These are phyloP conservation scores for Limnephilus rhombicus DNA, from an alignment of 2,888 invertebrate species.

Conservation along the genomic window DNA sequence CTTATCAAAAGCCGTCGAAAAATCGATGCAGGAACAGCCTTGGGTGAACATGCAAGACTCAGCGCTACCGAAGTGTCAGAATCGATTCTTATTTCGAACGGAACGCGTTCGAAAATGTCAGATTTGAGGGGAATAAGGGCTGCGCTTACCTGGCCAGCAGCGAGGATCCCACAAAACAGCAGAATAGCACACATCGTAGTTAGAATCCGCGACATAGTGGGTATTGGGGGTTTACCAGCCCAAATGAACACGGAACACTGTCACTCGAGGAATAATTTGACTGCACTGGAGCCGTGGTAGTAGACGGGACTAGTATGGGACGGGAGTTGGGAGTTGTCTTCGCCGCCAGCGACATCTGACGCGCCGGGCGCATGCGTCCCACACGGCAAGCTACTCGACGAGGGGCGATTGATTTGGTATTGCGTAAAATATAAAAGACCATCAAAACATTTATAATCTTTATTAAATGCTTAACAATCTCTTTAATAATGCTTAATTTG, in stretches of 20 bases:
- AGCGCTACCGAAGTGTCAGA: slow-evolving; percentile 56
- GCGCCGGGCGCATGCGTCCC: slow-evolving; percentile 57
- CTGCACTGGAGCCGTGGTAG: slow-evolving; percentile 61
- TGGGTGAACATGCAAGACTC: slow-evolving; percentile 54
- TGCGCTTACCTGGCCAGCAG: slow-evolving; percentile 78
- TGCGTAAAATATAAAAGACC: slow-evolving; percentile 50
- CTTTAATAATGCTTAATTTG: slow-evolving; percentile 23
- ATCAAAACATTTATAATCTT: slow-evolving; percentile 26
- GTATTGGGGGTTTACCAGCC: slow-evolving; percentile 72
- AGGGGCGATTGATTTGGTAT: slow-evolving; percentile 50
- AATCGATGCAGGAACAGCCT: slow-evolving; percentile 61
- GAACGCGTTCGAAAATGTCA: slow-evolving; percentile 41
- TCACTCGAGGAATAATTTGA: slow-evolving; percentile 58
- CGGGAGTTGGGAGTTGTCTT: slow-evolving; percentile 53
- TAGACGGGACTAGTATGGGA: slow-evolving; percentile 54
- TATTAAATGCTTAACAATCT: slow-evolving; percentile 16
- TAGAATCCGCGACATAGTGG: slow-evolving; percentile 81
- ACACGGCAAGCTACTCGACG: slow-evolving; percentile 34
- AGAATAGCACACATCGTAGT: slow-evolving; percentile 80
- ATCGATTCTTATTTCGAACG: slow-evolving; percentile 53
- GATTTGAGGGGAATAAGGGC: slow-evolving; percentile 36
- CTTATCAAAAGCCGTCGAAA: slow-evolving; percentile 49
- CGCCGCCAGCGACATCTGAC: slow-evolving; percentile 62
- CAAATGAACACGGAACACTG: slow-evolving; percentile 59
- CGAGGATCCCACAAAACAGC: slow-evolving; percentile 79